These are phyloP conservation scores for Flexamia atlantica DNA, from an alignment of 2,888 invertebrate species.

Conservation along the genomic window DNA sequence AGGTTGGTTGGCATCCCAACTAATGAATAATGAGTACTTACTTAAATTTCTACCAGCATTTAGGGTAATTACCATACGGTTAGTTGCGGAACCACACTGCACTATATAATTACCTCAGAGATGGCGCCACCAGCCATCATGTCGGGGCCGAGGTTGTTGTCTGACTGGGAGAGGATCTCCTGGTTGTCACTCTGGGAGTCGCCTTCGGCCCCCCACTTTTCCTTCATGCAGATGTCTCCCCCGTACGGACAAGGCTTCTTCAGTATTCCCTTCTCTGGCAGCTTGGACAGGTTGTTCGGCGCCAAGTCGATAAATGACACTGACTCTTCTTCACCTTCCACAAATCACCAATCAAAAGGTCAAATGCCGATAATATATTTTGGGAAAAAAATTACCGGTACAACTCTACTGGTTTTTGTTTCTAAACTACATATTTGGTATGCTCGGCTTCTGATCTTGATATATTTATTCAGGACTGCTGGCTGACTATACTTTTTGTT, in stretches of 20 bases:
- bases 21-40: too few relatives aligned
- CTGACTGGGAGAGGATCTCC: conserved; percentile 83
- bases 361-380: too few relatives aligned
- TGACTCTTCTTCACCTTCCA: conserved; percentile 81
- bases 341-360: neutral
- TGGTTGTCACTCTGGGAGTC: conserved; percentile 82
- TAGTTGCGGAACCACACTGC: too few relatives aligned
- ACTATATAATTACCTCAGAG: conserved; percentile 78
- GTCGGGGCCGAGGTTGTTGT: conserved; percentile 81
- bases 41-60: too few relatives aligned
- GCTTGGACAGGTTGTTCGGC: conserved; percentile 85
- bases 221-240: conserved; percentile 83
- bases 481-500: too few relatives aligned
- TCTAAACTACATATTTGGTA: too few relatives aligned
- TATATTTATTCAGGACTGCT: too few relatives aligned
- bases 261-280: conserved; percentile 94
- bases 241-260: conserved; percentile 91
- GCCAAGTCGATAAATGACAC: conserved; percentile 90
- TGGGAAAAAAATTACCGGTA: too few relatives aligned
- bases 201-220: conserved; percentile 81
- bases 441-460: too few relatives aligned
- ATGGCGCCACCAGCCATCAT: conserved; percentile 78
- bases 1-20: too few relatives aligned
- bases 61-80: too few relatives aligned
- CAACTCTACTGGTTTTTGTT: too few relatives aligned